Base-by-base conservation (phyloP, 2,888 invertebrate species). In the Flexamia atlantica region DNA sequence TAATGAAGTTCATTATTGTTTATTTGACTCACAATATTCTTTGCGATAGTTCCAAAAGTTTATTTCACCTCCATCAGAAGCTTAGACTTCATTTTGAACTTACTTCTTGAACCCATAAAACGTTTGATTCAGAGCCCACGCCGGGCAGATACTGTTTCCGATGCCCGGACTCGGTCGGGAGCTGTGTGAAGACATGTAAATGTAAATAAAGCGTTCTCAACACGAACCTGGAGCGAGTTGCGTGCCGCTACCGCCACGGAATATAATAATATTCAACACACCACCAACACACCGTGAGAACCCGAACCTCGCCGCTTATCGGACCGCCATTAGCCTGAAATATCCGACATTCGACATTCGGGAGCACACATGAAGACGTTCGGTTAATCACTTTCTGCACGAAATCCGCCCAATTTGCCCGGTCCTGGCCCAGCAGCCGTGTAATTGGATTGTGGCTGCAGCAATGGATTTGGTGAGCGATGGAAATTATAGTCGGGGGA, bases 261-360 rank as follows among this genome's bases (percentile, higher is more conserved):
- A 76, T 76, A 76, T 76, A 76, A 72, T 72, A 72, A 76, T 76
- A 76, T 76, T 76, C 76, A 32, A 32, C 70, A 30, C 60, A 20
- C 4, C 64, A 25, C 28, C 64, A 64, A 17, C 23, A 4, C 30
- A 76, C 50, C 76, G 76, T 76, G 76, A 46, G 76, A 76, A 76
- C 70, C 10, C 7, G 23, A 40, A 40, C 25, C 50, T 40, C 20
- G 30, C 70, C 36, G 70, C 70, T 23, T 76, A 76, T 76, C 50
- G 76, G 76, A 17, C 72, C 50, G 25, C 76, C 46, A 76, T 76
- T 76, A 76, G 76, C 76, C 76, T 50, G 17, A 76, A 76, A 76
- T 76, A 76, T 46, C 50, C 76, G 25, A 42, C 76, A 76, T 76
- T 76, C 76, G 25, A 42, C 76, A 76, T 76, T 76, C 76, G 76